A percentile compares a stretch with the other conserved stretches of the same genome.
Evolutionary conservation across 2,888 invertebrate species (phyloP).

Genomic region (Agrochola circellaris): DNA sequence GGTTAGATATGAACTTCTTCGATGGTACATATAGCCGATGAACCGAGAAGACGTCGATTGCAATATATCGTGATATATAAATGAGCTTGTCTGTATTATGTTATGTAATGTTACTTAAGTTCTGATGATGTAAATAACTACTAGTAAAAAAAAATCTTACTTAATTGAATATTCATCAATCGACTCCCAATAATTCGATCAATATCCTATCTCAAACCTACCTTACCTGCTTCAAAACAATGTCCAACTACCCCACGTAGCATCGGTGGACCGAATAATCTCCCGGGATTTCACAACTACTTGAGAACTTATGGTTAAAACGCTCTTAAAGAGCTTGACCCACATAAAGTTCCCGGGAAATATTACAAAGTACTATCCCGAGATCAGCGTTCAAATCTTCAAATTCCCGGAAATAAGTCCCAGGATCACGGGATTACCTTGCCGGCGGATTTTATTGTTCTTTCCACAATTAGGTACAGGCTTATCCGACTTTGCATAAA

Average conservation of each 20-base stretch:
- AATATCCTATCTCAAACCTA: background rate
- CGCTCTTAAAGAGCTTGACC: slow-evolving; percentile 60
- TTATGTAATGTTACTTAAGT: too few species aligned
- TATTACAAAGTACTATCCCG: slow-evolving; percentile 55
- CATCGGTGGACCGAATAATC: slow-evolving; percentile 42
- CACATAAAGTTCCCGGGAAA: slow-evolving; percentile 62
- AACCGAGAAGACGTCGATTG: too few species aligned
- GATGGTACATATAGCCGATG: too few species aligned
- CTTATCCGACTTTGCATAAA: slow-evolving; percentile 56
- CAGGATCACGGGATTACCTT: slow-evolving; percentile 64
- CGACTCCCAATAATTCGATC: background rate
- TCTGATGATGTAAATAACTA: too few species aligned
- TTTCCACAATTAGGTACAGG: slow-evolving; percentile 58
- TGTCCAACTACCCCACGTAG: slow-evolving; percentile 33
- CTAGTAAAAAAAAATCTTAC: too few species aligned
- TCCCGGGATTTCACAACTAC: slow-evolving; percentile 44
- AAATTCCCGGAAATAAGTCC: slow-evolving; percentile 62
- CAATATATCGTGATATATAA: too few species aligned
- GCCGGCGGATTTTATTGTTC: slow-evolving; percentile 63
- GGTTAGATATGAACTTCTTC: too few species aligned
- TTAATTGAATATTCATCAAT: background rate
- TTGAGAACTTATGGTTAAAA: slow-evolving; percentile 57
- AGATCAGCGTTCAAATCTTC: slow-evolving; percentile 64
- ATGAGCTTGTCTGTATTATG: too few species aligned
- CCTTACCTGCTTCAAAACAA: slow-evolving; percentile 45